A percentile compares a stretch with the other conserved stretches of the same genome.
Evolutionary conservation across 2,888 invertebrate species (phyloP).

Genomic region (Lycophotia porphyrea): DNA sequence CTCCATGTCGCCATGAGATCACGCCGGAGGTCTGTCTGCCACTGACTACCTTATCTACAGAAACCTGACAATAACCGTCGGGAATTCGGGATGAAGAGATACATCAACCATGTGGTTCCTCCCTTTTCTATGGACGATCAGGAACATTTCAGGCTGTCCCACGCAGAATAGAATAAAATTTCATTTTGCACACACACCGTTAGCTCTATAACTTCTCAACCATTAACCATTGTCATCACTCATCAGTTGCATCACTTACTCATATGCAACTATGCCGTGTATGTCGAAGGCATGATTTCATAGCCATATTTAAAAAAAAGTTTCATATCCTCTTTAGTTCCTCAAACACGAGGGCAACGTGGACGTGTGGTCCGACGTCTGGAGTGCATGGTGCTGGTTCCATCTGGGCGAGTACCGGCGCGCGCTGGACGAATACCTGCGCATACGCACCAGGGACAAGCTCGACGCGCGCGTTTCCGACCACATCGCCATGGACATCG

Average conservation of each 20-base stretch:
- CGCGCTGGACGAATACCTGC: slow-evolving; percentile 93
- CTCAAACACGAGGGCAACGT: slow-evolving; percentile 83
- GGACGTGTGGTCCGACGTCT: slow-evolving; percentile 91
- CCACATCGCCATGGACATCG: slow-evolving; percentile 94
- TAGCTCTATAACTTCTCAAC: background rate
- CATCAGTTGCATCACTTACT: background rate
- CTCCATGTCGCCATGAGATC: too few relatives aligned
- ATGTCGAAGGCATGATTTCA: background rate
- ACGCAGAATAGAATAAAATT: too few relatives aligned
- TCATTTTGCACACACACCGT: background rate
- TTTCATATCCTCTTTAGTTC: slow-evolving; percentile 73
- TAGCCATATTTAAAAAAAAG: background rate
- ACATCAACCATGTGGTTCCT: background rate
- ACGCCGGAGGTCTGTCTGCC: too few relatives aligned
- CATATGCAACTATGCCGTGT: background rate
- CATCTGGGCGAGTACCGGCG: slow-evolving; percentile 98
- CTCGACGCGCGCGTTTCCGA: slow-evolving; percentile 89
- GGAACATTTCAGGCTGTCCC: background rate
- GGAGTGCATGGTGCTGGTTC: slow-evolving; percentile 99
- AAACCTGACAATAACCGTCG: background rate
- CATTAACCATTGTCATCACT: background rate
- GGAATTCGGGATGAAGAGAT: background rate
- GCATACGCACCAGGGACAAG: slow-evolving; percentile 75
- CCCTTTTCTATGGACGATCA: background rate
- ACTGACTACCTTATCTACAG: too few relatives aligned